These are phyloP conservation scores for Amphiura filiformis DNA, from an alignment of 35 echinoderm and acorn worm species.

Conservation along the genomic window DNA sequence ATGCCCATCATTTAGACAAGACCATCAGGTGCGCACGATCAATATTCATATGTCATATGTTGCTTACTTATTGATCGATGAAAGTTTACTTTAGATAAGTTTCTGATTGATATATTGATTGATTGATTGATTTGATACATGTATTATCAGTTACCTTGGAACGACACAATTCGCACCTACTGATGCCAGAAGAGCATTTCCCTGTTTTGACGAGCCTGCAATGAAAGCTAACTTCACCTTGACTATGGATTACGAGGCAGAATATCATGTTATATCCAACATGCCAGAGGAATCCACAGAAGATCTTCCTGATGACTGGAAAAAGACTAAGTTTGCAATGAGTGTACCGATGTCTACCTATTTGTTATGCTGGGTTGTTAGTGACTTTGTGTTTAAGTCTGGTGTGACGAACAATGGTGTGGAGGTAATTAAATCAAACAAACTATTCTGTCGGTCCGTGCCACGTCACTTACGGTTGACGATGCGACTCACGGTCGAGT, in stretches of 20 bases:
- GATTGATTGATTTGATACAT: neutral
- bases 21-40: no score
- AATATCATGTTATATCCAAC: constrained; percentile 73
- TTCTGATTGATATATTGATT: no score
- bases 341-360: constrained; percentile 87
- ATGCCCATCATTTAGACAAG: no score
- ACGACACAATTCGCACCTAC: constrained; percentile 84
- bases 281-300: constrained; percentile 51
- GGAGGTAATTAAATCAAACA: no score
- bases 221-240: constrained; percentile 85
- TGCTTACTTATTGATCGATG: neutral
- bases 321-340: constrained; percentile 48
- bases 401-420: neutral
- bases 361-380: constrained; percentile 42
- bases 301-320: constrained; percentile 34
- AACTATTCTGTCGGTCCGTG: no score
- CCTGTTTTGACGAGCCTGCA: constrained; percentile 96
- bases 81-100: neutral
- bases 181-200: constrained; percentile 87
- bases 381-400: neutral
- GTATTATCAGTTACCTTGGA: constrained; percentile 71
- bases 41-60: no score
- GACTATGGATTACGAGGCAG: constrained; percentile 53
- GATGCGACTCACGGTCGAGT: no score
- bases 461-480: no score